phyloP scores from a whole-genome alignment of 1,140 invertebrate species.

The Yoshiicerus persimilis region DNA sequence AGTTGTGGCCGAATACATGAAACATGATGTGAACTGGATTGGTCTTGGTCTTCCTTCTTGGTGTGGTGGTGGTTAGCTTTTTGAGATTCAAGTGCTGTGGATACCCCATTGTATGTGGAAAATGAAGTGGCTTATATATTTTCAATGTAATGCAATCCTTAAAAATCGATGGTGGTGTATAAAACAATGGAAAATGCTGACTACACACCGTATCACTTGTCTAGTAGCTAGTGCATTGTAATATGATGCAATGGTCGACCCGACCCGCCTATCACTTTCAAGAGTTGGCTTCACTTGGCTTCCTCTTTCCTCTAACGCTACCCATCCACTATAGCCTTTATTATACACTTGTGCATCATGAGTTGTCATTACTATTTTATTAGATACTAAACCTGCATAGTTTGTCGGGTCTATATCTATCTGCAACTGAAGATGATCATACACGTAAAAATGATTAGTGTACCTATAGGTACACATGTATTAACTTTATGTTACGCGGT shows the following conservation, averaged over 20 bases:
- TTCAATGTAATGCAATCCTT: neutral
- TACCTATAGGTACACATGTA: neutral
- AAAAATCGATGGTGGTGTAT: slow-evolving; percentile 1
- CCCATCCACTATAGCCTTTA: neutral
- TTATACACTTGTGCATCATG: neutral
- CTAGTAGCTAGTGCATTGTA: neutral
- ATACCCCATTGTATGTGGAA: neutral
- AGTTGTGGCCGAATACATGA: neutral
- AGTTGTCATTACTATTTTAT: neutral
- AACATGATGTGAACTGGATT: neutral
- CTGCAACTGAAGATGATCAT: neutral
- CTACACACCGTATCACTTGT: neutral
- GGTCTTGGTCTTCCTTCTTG: neutral
- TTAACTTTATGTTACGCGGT: neutral
- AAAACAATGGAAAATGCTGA: slow-evolving; percentile 17
- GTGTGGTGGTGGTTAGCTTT: neutral
- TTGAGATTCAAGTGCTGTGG: neutral
- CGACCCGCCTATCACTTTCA: neutral
- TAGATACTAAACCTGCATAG: neutral
- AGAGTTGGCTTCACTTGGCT: neutral
- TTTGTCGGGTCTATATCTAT: too few relatives aligned
- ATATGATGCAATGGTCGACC: neutral
- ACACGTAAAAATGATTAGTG: neutral
- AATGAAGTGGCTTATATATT: slow-evolving; percentile 13
- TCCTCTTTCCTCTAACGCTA: neutral